Conservation (phyloP, 2,888 invertebrate genomes). For the Graphium colonna region DNA sequence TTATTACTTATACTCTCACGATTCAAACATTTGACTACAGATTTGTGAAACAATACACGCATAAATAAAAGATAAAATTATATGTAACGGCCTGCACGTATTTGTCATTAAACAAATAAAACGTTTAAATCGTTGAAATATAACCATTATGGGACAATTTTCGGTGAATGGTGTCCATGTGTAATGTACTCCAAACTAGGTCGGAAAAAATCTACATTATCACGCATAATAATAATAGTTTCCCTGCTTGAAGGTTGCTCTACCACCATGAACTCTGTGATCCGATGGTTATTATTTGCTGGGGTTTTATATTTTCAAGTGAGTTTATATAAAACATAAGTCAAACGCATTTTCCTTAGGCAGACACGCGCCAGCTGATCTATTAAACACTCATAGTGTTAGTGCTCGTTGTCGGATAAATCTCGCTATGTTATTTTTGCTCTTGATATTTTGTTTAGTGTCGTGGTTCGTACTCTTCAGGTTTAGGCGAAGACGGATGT, state of each 20-base stretch:
- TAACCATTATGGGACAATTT: no score
- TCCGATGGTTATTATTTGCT: neutral
- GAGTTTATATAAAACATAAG: neutral
- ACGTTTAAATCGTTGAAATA: no score
- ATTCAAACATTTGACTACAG: no score
- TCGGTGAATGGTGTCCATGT: no score
- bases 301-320: neutral
- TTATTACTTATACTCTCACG: no score
- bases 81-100: no score
- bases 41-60: no score
- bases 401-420: neutral
- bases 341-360: neutral
- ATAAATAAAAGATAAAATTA: no score
- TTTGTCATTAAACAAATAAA: no score
- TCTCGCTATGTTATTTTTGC: constrained; percentile 45
- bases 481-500: constrained; percentile 49
- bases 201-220: neutral
- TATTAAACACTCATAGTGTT: neutral
- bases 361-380: neutral
- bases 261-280: neutral
- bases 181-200: no score
- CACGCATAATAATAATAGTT: neutral
- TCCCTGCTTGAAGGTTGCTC: neutral
- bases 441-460: constrained; percentile 37
- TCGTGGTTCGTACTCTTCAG: constrained; percentile 43